Evolutionary conservation across 2,888 invertebrate genomes (phyloP), one percentile per base, ranked within the genome.

Genomic region (Eutolmus rufibarbis): DNA sequence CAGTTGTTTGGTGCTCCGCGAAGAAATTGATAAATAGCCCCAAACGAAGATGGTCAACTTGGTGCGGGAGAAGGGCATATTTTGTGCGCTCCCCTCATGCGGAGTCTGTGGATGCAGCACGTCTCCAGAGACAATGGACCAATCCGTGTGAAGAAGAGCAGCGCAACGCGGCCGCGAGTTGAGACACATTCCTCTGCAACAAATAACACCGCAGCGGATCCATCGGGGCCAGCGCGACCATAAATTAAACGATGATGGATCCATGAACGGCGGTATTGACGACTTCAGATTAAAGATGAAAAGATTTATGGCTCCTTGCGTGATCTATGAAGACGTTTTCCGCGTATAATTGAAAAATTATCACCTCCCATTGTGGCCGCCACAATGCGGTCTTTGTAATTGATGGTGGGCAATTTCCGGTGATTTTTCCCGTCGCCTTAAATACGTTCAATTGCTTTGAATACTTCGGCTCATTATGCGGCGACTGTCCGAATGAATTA

Each of bases 241-340:
- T 85, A 85, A 85, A 85, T 85, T 85, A 85, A 85, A n/a, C 34
- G 85, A 85, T 85, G 85, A 85, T 85, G 85, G 85, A 85, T 85
- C 74, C 85, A 85, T 74, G 74, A 74, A 85, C 74, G 43, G 85
- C 46, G 74, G 85, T 85, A 85, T 85, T 85, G 85, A 85, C 74
- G 85, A 74, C 23, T 40, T 43, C 37, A 84, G 84, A 85, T 85
- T 85, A 85, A 85, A 74, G 85, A 85, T 74, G 85, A 85, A 74
- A 85, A 85, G 85, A 85, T 85, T 85, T 74, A 85, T 85, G 85
- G 85, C 74, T 74, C 74, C 46, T 74, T 57, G n/a, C 23, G 85
- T 85, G 85, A 85, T 74, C 74, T 85, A 85, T 85, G 85, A 85
- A 85, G 85, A 85, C 31, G 74, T 74, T 74, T 46, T 37, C 66